Base-by-base conservation (phyloP, 1,140 invertebrate species). In the Nasonia giraulti region DNA sequence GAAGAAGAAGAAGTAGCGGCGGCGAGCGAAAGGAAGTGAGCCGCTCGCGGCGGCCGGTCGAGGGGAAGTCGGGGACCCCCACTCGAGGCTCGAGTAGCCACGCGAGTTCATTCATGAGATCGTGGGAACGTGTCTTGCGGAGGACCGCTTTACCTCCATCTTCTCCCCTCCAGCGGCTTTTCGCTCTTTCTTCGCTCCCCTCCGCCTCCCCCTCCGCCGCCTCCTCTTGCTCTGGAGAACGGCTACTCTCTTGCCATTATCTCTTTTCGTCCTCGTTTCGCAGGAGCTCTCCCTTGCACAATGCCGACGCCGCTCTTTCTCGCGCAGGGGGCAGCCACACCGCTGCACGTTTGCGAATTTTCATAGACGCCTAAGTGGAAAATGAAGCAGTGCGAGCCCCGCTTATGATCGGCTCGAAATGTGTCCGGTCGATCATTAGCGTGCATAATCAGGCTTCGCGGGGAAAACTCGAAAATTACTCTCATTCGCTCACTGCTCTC, bases 41-140 rank as follows among this genome's bases (percentile, higher is more conserved):
- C 69, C 44, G 84, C 62, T 47, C 74, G 1, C 71, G 62, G 71
- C 80, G 62, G 71, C 80, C 88, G 87, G 74, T 75, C 47, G 83
- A 87, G 86, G 83, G 88, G 85, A 89, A 88, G 87, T 87, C 84
- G 37, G 85, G 78, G 83, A 50, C 88, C 89, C 90, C 90, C 89
- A 89, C 90, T 87, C 85, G 85, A 76, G 40, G 86, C 88, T 83
- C 85, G 84, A 88, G 89, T 89, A 90, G 92, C 92, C 92, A 93
- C 92, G 92, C 92, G 92, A 93, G 91, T 93, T 93, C 92, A 93
- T 93, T 93, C 92, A 92, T 93, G 91, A 92, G 92, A 92, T 92
- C 92, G 92, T 92, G 92, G 92, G 92, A 93, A 92, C 91, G 91
- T 89, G 90, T 88, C 90, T 90, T 87, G 88, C 88, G 88, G 88